Evolutionary conservation across 2,797 vertebrate genomes (phyloP), one percentile per base, ranked within the genome.

Genomic region (Cottoperca gobio): DNA sequence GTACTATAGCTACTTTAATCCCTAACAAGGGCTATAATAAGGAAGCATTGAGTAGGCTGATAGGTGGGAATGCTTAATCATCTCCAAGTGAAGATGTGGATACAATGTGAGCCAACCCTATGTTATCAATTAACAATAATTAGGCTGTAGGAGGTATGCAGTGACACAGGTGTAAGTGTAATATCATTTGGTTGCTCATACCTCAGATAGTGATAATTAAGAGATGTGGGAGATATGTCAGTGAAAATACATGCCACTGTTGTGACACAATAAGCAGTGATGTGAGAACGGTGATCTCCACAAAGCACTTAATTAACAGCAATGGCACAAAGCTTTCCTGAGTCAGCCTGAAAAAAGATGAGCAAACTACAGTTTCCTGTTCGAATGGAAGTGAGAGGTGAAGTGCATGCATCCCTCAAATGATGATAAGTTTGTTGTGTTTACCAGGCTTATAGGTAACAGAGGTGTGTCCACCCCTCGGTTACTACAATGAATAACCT

Each of bases 401-500:
- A 54, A 48, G 53, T 24, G 46, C 46, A 74, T 73, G 65, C 58
- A 61, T 65, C 40, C 52, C 19, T 78, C 64, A 45, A 68, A 54
- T 74, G 48, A 55, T 68, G 73, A 28, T 43, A 73, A 57, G 78
- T 72, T 78, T 65, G 12, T 48, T 21, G 43, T 66, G 50, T 78
- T 65, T 55, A 61, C 13, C 52, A 42, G 35, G 31, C 21, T 61
- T 40, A 68, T 13, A 54, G 55, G 73, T 66, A 69, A 53, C 72
- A 87, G 76, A 87, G 82, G 78, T 83, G 77, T 71, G 77, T 71
- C 83, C 75, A 63, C 23, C 63, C 57, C 19, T 52, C 1, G 5
- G 48, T 42, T 42, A 43, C 64, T 54, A 43, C 50, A 71, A 78
- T 65, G 59, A 74, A 78, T 59, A 86, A 95, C 97, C 95, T 95